These are phyloP conservation scores for Drosophila maculinotata DNA, from an alignment of 2,888 invertebrate species.

Conservation along the genomic window DNA sequence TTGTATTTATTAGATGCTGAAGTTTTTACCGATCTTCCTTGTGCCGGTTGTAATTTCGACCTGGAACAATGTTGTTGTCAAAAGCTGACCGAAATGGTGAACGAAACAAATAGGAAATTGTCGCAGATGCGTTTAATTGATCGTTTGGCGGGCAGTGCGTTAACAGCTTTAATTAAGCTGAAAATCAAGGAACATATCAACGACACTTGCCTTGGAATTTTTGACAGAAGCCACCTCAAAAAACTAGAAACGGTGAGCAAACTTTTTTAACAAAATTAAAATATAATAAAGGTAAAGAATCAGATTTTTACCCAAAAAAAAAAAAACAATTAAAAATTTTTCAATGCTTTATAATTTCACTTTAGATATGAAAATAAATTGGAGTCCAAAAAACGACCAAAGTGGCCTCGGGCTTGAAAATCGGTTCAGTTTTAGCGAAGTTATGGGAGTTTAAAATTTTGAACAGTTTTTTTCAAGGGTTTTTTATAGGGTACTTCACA, in stretches of 20 bases:
- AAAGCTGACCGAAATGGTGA: slow-evolving; percentile 87
- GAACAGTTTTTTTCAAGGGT: no score
- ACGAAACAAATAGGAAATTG: slow-evolving; percentile 91
- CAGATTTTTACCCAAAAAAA: no score
- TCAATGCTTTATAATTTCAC: no score
- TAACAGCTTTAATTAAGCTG: slow-evolving; percentile 93
- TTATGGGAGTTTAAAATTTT: no score
- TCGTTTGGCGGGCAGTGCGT: slow-evolving; percentile 92
- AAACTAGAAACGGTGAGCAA: slow-evolving; percentile 89
- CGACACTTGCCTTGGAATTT: slow-evolving; percentile 93
- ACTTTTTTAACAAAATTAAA: background rate
- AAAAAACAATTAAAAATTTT: no score
- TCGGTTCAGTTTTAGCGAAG: no score
- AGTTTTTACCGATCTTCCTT: slow-evolving; percentile 86
- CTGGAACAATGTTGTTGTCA: slow-evolving; percentile 87
- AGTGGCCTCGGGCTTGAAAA: no score
- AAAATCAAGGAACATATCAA: slow-evolving; percentile 94
- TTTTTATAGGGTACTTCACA: no score
- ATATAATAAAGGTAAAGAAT: no score
- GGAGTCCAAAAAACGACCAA: no score
- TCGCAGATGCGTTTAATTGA: slow-evolving; percentile 92
- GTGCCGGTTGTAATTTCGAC: slow-evolving; percentile 90
- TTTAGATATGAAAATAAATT: no score
- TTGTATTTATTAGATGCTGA: slow-evolving; percentile 50
- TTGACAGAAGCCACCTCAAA: slow-evolving; percentile 92